These are phyloP conservation scores for Leptopilina clavipes DNA, from an alignment of 1,140 invertebrate species.

Conservation along the genomic window DNA sequence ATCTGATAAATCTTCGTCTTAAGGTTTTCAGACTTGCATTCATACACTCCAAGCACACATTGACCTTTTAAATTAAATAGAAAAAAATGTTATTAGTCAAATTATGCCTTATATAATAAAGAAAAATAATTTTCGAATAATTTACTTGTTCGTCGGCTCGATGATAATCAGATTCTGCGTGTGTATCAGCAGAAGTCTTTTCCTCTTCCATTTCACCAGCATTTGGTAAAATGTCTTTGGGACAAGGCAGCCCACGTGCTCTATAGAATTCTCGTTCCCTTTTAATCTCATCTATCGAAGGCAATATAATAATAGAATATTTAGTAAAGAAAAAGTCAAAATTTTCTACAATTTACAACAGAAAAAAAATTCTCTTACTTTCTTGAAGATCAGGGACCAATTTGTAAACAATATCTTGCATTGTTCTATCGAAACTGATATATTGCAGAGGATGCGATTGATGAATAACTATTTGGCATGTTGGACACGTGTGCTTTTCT, in stretches of 20 bases:
- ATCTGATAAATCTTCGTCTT: slow-evolving; percentile 92
- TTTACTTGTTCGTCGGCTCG: slow-evolving; percentile 93
- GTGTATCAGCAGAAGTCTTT: slow-evolving; percentile 79
- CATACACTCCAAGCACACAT: slow-evolving; percentile 91
- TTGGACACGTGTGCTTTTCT: slow-evolving; percentile 97
- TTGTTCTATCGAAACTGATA: slow-evolving; percentile 97
- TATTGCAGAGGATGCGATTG: slow-evolving; percentile 98
- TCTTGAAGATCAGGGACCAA: slow-evolving; percentile 93
- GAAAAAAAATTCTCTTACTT: slow-evolving; percentile 75
- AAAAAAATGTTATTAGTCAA: slow-evolving; percentile 16
- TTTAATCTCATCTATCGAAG: slow-evolving; percentile 86
- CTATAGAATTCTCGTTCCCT: slow-evolving; percentile 92
- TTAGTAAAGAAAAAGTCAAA: too few relatives aligned
- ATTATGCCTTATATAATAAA: slow-evolving; percentile 7
- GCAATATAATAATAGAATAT: background rate
- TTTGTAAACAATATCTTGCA: slow-evolving; percentile 99
- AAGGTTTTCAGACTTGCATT: slow-evolving; percentile 88
- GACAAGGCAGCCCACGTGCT: slow-evolving; percentile 87
- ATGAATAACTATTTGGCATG: slow-evolving; percentile 97
- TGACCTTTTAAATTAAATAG: slow-evolving; percentile 78
- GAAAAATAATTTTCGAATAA: slow-evolving; percentile 35
- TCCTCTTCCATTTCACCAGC: slow-evolving; percentile 79
- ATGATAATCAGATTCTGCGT: slow-evolving; percentile 93
- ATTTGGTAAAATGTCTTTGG: slow-evolving; percentile 88
- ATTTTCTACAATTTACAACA: too few relatives aligned